A percentile compares a stretch with the other conserved stretches of the same genome.
These are phyloP conservation scores for Danio aesculapii DNA, from an alignment of 2,797 vertebrate genomes.

Conservation along the genomic window DNA sequence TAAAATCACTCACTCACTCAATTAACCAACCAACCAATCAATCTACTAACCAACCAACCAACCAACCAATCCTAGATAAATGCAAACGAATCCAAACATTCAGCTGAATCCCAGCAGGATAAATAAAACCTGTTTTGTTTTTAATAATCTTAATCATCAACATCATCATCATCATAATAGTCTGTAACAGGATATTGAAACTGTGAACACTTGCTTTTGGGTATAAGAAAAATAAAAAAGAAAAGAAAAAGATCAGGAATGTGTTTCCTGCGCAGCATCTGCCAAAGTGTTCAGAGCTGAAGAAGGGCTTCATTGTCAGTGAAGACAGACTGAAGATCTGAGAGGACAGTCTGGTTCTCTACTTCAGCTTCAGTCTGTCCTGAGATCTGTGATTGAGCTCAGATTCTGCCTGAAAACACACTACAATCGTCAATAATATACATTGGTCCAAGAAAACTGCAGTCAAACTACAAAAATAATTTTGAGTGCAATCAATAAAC, in stretches of 20 bases:
- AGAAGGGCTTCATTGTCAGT: constrained; percentile 70
- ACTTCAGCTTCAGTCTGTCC: neutral
- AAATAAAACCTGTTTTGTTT: neutral
- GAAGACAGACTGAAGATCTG: constrained; percentile 60
- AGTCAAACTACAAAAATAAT: too few relatives aligned
- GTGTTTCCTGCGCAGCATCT: constrained; percentile 64
- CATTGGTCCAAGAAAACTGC: too few relatives aligned
- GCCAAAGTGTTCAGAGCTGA: constrained; percentile 71
- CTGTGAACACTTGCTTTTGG: constrained; percentile 37
- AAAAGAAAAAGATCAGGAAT: constrained; percentile 50
- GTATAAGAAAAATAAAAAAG: constrained; percentile 25
- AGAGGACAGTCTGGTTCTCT: constrained; percentile 47
- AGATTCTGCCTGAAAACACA: too few relatives aligned
- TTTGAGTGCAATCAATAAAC: neutral
- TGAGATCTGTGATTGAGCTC: too few relatives aligned
- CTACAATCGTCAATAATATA: too few relatives aligned
- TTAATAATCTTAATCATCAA: too few relatives aligned
- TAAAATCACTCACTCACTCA: too few relatives aligned
- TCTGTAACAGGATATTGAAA: constrained; percentile 9
- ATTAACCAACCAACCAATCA: too few relatives aligned
- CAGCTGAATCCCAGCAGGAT: neutral
- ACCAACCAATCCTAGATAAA: too few relatives aligned
- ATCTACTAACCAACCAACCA: too few relatives aligned
- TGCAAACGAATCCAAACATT: too few relatives aligned
- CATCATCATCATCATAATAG: neutral